These are phyloP conservation scores for Porites lobata DNA, from an alignment of 92 coral and sea anemone species.

Conservation along the genomic window DNA sequence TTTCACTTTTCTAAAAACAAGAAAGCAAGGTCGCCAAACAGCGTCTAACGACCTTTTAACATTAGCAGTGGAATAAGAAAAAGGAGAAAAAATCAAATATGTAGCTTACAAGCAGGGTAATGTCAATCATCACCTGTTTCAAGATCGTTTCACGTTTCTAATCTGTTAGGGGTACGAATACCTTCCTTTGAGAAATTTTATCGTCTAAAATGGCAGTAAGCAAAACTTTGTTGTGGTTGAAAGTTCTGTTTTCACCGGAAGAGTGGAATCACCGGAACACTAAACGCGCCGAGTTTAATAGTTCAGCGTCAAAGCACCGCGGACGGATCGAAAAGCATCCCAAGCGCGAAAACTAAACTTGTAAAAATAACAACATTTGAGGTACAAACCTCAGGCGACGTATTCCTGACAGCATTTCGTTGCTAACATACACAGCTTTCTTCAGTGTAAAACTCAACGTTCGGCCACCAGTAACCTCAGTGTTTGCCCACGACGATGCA, in stretches of 20 bases:
- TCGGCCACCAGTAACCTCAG: background rate
- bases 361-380: background rate
- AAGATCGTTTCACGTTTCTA: background rate
- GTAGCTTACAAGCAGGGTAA: too few species aligned
- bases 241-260: background rate
- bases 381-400: constrained; percentile 31
- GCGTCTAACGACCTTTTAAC: too few species aligned
- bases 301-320: too few species aligned
- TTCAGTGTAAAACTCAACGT: background rate
- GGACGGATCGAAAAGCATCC: too few species aligned
- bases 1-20: too few species aligned
- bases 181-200: background rate
- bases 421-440: background rate
- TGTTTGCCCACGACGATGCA: background rate
- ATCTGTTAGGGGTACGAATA: background rate
- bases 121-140: too few species aligned
- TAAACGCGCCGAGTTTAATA: too few species aligned
- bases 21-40: too few species aligned
- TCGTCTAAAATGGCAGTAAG: background rate
- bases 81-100: too few species aligned
- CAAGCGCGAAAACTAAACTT: background rate
- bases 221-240: background rate
- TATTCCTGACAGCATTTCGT: constrained; percentile 33
- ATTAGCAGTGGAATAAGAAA: too few species aligned
- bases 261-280: background rate